Evolutionary conservation across 2,113 vertebrate species (phyloP).

Genomic region (Pterocles gutturalis): DNA sequence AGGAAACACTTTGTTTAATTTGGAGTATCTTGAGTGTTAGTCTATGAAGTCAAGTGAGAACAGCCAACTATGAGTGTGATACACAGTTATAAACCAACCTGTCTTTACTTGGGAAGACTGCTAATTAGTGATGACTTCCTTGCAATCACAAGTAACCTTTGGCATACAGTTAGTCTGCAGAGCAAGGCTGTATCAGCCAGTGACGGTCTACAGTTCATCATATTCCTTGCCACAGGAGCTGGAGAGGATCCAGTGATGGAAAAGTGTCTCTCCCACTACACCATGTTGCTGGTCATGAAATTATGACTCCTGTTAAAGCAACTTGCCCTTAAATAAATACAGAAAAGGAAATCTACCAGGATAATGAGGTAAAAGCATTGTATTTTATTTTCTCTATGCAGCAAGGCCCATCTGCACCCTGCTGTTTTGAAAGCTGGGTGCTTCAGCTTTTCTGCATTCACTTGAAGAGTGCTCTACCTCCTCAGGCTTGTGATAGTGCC

Average conservation of each 20-base stretch:
- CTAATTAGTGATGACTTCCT: background rate
- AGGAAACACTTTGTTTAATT: background rate
- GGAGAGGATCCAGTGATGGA: background rate
- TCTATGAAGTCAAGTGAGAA: background rate
- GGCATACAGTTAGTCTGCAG: background rate
- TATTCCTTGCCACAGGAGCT: background rate
- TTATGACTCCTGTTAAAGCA: background rate
- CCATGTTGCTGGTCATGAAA: background rate
- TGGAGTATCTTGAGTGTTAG: background rate
- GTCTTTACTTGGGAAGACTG: background rate
- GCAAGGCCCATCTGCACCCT: fast-evolving
- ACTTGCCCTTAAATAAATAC: background rate
- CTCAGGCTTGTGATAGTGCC: background rate
- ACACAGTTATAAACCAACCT: background rate
- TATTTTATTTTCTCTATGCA: background rate
- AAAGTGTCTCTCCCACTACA: background rate
- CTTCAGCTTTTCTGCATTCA: background rate
- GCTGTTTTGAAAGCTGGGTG: background rate
- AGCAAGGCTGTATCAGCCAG: background rate
- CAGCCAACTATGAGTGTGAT: background rate
- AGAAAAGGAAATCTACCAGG: background rate
- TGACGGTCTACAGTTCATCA: background rate
- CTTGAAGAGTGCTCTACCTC: background rate
- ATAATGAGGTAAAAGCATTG: background rate
- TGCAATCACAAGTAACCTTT: background rate